Evolutionary conservation across 2,113 vertebrate species (phyloP).

Genomic region (Eidolon helvum): DNA sequence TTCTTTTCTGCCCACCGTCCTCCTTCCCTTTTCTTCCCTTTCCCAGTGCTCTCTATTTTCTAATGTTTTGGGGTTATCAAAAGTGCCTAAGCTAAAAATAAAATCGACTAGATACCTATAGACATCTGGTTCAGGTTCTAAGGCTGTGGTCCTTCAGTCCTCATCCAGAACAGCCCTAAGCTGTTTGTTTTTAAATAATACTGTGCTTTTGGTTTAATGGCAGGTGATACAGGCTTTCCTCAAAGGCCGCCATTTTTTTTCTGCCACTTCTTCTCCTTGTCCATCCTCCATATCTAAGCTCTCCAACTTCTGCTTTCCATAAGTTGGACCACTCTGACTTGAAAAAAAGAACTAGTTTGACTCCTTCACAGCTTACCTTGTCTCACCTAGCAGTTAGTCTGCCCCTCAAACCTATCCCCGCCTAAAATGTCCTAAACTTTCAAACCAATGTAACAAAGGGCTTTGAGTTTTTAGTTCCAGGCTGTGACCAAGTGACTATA

Average conservation of each 20-base stretch:
- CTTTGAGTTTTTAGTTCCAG: neutral
- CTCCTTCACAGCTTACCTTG: fast-evolving
- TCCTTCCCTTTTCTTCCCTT: neutral
- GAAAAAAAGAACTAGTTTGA: neutral
- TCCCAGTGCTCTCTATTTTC: fast-evolving
- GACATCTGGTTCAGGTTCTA: neutral
- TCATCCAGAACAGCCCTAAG: neutral
- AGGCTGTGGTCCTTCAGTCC: neutral
- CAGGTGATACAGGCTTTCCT: neutral
- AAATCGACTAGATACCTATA: neutral
- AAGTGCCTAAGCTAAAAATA: neutral
- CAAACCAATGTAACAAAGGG: neutral
- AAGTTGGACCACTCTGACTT: neutral
- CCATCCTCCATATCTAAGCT: neutral
- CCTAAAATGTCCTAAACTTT: neutral
- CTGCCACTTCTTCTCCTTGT: neutral
- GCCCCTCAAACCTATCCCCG: fast-evolving
- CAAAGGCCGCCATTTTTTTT: neutral
- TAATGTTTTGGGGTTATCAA: neutral
- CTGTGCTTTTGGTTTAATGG: neutral
- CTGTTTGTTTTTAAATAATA: neutral
- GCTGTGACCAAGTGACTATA: fast-evolving
- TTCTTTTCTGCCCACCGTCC: neutral
- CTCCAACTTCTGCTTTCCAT: neutral
- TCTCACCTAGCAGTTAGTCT: fast-evolving